Evolutionary conservation across 2,888 invertebrate genomes (phyloP), one percentile per base, ranked within the genome.

Genomic region (Pollenia griseotomentosa): DNA sequence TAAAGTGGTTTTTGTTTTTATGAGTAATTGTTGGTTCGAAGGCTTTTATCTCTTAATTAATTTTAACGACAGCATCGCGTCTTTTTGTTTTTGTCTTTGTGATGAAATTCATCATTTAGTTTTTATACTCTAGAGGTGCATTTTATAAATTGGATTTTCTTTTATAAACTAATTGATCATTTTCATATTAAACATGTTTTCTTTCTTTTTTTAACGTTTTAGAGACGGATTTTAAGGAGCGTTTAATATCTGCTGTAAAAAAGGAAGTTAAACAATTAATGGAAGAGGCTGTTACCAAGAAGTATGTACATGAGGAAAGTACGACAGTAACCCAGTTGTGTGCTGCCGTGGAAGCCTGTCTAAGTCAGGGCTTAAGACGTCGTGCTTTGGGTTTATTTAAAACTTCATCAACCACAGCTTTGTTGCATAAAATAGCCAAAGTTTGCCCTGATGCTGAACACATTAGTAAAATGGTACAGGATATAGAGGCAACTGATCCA

Each of bases 181-280:
- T 59, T 68, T 19, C 2, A 7, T 48, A 19, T 61, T 19, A 59
- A 33, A 33, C 33, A 6, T 33, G 6, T 33, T 33, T 33, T 33
- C n/a, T 19, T 19, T 66, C 12, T 73, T 86, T 65, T 19, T 8
- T 51, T 61, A 59, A 19, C 9, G 42, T 80, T 88, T 6, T 89
- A 92, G 92, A 93, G 88, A 89, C 89, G 83, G 96, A 96, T 90
- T 95, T 95, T 94, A 97, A 97, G 93, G 97, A 97, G 92, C 95
- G 95, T 90, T 95, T 97, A 89, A 96, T 97, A 88, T 95, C 96
- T 63, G 95, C 95, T 88, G 97, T 97, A 74, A 97, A 97, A 94
- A 97, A 97, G 93, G 97, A 98, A 95, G 98, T 98, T 79, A 99
- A 99, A 93, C 97, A 98, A 93, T 96, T 99, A 80, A 99, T 99